These are phyloP conservation scores for Temnopleurus reevesii DNA, from an alignment of 53 echinoderm and acorn worm genomes.

Conservation along the genomic window DNA sequence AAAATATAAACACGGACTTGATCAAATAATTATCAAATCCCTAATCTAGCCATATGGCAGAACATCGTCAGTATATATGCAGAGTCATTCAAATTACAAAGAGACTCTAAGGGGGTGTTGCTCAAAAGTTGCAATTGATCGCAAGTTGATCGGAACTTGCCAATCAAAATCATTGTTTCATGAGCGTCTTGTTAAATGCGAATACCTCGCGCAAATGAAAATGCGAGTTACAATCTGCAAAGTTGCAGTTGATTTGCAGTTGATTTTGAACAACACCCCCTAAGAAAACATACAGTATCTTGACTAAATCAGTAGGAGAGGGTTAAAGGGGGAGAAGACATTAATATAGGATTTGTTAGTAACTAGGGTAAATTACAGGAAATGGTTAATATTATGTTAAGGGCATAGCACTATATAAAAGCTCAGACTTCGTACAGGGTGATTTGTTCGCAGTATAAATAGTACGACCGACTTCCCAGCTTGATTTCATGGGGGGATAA, in stretches of 20 bases:
- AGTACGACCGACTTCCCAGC: neutral
- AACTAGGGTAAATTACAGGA: conserved; percentile 19
- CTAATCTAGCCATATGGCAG: neutral
- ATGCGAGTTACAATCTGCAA: no score
- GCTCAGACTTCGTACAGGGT: neutral
- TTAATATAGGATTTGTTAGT: conserved; percentile 9
- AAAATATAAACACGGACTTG: neutral
- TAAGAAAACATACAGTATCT: no score
- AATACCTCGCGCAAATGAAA: no score
- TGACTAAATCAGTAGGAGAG: neutral
- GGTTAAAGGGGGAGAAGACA: neutral
- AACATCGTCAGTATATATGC: neutral
- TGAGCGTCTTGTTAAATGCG: no score
- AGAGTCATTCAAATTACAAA: neutral
- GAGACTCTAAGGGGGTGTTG: no score
- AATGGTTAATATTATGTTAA: conserved; percentile 34
- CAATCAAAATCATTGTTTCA: no score
- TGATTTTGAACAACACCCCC: no score
- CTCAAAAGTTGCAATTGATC: no score
- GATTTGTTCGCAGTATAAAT: neutral
- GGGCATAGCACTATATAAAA: conserved; percentile 40
- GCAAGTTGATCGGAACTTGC: neutral
- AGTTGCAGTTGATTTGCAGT: no score
- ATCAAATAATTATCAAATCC: conserved; percentile 25
- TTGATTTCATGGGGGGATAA: neutral